These are phyloP conservation scores for Trichogramma pretiosum DNA, from an alignment of 1,140 invertebrate genomes.

Conservation along the genomic window DNA sequence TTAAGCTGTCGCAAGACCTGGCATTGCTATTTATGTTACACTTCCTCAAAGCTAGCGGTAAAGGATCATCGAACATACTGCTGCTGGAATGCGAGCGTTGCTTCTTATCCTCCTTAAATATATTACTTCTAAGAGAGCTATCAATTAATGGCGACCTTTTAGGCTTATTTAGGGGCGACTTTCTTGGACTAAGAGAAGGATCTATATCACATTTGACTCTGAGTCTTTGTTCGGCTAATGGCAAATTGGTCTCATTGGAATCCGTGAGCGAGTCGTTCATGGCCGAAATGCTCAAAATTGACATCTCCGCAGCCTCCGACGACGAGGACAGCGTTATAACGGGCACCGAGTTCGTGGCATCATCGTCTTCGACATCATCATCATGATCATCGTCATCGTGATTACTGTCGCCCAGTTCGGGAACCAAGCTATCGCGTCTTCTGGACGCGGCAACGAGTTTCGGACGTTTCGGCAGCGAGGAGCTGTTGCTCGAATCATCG, in stretches of 20 bases:
- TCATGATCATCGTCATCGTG: conserved; percentile 6
- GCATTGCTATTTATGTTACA: conserved; percentile 6
- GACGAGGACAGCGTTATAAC: no score
- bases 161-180: conserved; percentile 4
- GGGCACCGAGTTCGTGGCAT: no score
- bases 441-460: no score
- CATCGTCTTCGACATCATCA: no score
- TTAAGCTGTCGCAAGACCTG: conserved; percentile 16
- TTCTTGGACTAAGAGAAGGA: not conserved
- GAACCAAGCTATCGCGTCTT: no score
- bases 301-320: conserved; percentile 21
- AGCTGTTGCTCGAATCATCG: no score
- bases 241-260: no score
- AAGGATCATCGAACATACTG: conserved; percentile 21
- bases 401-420: conserved; percentile 12
- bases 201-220: no score
- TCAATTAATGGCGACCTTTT: conserved; percentile 27
- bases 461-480: no score
- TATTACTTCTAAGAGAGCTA: conserved; percentile 8
- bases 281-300: conserved; percentile 29
- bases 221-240: no score
- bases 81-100: no score
- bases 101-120: conserved; percentile 15
- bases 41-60: conserved; percentile 1
- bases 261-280: conserved; percentile 34